Conservation (phyloP, 2,113 vertebrate species). For the Catharus fuscescens region DNA sequence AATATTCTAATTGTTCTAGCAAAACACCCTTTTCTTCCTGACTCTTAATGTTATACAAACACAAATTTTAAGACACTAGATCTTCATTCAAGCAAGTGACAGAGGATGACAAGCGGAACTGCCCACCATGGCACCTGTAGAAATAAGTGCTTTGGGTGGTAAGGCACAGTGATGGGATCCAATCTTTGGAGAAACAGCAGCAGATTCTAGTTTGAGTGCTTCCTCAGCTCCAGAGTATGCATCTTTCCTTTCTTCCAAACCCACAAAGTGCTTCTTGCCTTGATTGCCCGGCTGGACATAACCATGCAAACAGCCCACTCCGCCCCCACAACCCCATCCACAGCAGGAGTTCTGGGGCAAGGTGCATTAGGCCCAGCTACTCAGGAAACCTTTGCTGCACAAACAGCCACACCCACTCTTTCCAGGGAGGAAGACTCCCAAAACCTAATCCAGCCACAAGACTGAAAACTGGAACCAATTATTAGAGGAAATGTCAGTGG, state of each 20-base stretch:
- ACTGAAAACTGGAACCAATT: background rate
- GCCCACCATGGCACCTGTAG: background rate
- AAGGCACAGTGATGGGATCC: rapidly evolving
- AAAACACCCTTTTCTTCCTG: background rate
- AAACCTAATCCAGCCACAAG: background rate
- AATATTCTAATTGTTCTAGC: background rate
- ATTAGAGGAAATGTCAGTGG: background rate
- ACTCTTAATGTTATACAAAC: background rate
- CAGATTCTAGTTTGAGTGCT: background rate
- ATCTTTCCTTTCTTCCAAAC: background rate
- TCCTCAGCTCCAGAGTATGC: too few species aligned
- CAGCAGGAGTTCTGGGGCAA: background rate
- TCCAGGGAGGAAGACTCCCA: background rate
- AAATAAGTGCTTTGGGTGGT: background rate
- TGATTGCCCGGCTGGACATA: background rate
- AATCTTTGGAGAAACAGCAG: background rate
- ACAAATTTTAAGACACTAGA: background rate
- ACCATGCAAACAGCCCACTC: background rate
- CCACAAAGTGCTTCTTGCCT: background rate
- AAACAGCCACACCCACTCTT: background rate
- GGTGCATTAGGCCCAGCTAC: background rate
- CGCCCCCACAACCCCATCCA: rapidly evolving
- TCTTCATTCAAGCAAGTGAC: background rate
- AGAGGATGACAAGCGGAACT: background rate
- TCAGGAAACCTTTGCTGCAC: background rate